These are phyloP conservation scores for Adela reaumurella DNA, from an alignment of 2,888 invertebrate species.

Conservation along the genomic window DNA sequence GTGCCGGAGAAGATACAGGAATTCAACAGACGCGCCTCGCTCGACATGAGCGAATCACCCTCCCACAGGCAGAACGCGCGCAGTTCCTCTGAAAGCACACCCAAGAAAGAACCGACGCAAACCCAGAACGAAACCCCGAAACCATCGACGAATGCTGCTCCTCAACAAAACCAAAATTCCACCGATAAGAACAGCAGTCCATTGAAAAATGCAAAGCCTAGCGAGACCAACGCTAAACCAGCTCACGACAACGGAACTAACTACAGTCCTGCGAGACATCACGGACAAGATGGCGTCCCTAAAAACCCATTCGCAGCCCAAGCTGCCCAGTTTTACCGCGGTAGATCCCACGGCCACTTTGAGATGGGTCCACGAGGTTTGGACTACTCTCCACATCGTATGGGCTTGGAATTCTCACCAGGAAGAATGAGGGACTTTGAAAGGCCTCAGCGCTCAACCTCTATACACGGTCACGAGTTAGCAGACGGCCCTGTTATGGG, in stretches of 20 bases:
- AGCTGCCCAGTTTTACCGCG: constrained; percentile 37
- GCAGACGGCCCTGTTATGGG: constrained; percentile 36
- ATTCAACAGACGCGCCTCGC: constrained; percentile 39
- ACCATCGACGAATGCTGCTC: neutral
- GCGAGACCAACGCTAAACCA: constrained; percentile 16
- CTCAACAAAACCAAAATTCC: constrained; percentile 16
- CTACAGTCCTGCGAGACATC: constrained; percentile 18
- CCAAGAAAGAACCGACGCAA: constrained; percentile 29
- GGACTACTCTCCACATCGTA: constrained; percentile 46
- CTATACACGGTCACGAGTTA: constrained; percentile 47
- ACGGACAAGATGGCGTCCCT: constrained; percentile 22
- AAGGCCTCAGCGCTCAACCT: constrained; percentile 38
- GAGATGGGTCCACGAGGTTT: constrained; percentile 49
- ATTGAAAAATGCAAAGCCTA: constrained; percentile 11
- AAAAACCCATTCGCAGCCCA: constrained; percentile 33
- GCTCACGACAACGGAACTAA: neutral
- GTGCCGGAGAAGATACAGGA: constrained; percentile 46
- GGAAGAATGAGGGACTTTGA: constrained; percentile 40
- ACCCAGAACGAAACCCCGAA: constrained; percentile 18
- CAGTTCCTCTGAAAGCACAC: constrained; percentile 16
- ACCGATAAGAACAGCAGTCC: constrained; percentile 7
- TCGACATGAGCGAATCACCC: constrained; percentile 31
- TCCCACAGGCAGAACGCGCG: constrained; percentile 16
- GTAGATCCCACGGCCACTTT: constrained; percentile 40
- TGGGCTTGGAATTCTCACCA: constrained; percentile 33